Base-by-base conservation (phyloP, 2,797 vertebrate genomes). In the Anguilla pacifica region DNA sequence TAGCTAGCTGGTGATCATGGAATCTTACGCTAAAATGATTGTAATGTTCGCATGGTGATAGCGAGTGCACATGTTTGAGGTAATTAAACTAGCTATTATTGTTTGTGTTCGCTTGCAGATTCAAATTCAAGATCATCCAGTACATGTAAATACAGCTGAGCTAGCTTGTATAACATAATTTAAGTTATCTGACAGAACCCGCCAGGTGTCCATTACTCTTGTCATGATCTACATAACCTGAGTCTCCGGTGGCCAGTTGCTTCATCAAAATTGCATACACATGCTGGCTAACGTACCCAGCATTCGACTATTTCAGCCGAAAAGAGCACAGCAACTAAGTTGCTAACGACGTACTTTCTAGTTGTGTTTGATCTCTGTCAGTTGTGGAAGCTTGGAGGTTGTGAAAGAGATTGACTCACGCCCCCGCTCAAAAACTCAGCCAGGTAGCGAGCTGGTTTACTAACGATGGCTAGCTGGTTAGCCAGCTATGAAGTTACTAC, bases 341-440 rank as follows among this genome's bases (percentile, higher is more conserved):
- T 59, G 57, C 3, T 59, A 59, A 19, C 57, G 2, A 59, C 57
- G 17, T 17, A 59, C 57, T 59, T 59, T 59, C 2, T 59, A 59
- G 57, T 17, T 59, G 22, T 15, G 57, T 59, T 59, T 59, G 57
- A 59, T 17, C 55, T 57, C 2, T 3, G 35, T 46, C 46, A 15
- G 22, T 22, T 35, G 51, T 55, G 82, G 10, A 83, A 31, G 39
- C 49, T 55, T 49, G 22, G 22, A 53, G 82, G n/a, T 55, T 51
- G 17, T 46, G 82, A 15, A 22, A 46, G 5, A 79, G 39, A 46
- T 82, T 82, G 43, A 9, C 49, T 83, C 49, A 83, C 82, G 82
- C 82, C 82, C 82, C 82, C 82, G 82, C 49, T 83, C 82, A 28
- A 28, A 79, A 31, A 53, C 82, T 55, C 35, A 19, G n/a, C 22